These are phyloP conservation scores for Anas capensis DNA, from an alignment of 2,797 vertebrate genomes.

Conservation along the genomic window DNA sequence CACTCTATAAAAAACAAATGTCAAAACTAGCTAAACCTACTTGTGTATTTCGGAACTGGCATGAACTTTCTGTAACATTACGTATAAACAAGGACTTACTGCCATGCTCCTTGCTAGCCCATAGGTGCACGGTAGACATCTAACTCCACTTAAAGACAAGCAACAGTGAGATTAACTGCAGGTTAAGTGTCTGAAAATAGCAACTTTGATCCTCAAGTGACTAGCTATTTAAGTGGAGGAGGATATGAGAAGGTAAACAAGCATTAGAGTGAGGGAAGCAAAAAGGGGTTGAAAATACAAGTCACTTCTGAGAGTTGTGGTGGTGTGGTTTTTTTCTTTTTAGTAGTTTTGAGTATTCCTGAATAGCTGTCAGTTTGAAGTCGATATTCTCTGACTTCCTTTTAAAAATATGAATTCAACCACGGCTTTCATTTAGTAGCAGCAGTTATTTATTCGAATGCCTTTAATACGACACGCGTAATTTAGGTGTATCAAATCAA, in stretches of 20 bases:
- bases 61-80: neutral
- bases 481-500: neutral
- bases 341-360: neutral
- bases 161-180: constrained; percentile 51
- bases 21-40: neutral
- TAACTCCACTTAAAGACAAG: constrained; percentile 38
- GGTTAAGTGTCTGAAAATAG: constrained; percentile 61
- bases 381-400: neutral
- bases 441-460: neutral
- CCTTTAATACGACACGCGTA: neutral
- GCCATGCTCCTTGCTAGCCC: neutral
- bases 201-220: constrained; percentile 54
- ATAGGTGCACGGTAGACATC: neutral
- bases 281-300: neutral
- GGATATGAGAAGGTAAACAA: neutral
- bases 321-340: neutral
- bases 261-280: neutral
- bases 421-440: neutral
- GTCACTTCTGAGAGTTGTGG: neutral
- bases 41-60: neutral
- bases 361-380: neutral
- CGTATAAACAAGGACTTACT: neutral
- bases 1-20: neutral
- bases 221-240: neutral
- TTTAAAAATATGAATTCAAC: neutral